phyloP scores from a whole-genome alignment of 2,113 vertebrate genomes.

The Pundamilia nyererei region DNA sequence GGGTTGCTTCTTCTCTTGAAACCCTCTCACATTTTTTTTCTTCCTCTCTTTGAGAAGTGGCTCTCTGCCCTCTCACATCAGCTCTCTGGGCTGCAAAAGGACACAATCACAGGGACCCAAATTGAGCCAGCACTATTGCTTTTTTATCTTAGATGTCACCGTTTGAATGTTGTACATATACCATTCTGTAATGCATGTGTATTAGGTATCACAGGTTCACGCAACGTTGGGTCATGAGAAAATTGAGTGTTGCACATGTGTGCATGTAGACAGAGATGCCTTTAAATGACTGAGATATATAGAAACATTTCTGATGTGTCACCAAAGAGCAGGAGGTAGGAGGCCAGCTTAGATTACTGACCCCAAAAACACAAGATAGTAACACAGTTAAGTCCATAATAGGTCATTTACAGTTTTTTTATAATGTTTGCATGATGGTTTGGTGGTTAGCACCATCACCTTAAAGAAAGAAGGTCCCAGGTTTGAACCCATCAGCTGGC shows the following conservation, averaged over 20 bases:
- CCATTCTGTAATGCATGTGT: neutral
- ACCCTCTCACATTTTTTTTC: neutral
- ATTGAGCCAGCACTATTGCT: neutral
- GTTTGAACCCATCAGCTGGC: neutral
- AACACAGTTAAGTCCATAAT: neutral
- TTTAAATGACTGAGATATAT: neutral
- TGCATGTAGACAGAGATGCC: neutral
- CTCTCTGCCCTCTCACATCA: neutral
- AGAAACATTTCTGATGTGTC: neutral
- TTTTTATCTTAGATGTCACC: neutral
- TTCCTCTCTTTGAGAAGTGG: neutral
- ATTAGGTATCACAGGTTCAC: neutral
- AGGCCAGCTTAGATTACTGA: neutral
- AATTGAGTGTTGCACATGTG: neutral
- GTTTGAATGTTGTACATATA: neutral
- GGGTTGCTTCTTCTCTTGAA: neutral
- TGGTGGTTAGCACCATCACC: neutral
- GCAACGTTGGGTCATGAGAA: neutral
- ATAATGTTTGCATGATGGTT: neutral
- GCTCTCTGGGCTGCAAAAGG: neutral
- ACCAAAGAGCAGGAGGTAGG: neutral
- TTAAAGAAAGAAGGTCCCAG: neutral
- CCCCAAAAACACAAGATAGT: neutral
- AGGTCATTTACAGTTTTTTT: neutral
- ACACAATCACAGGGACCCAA: neutral